phyloP scores from a whole-genome alignment of 2,888 invertebrate species.

The Lycophotia porphyrea region DNA sequence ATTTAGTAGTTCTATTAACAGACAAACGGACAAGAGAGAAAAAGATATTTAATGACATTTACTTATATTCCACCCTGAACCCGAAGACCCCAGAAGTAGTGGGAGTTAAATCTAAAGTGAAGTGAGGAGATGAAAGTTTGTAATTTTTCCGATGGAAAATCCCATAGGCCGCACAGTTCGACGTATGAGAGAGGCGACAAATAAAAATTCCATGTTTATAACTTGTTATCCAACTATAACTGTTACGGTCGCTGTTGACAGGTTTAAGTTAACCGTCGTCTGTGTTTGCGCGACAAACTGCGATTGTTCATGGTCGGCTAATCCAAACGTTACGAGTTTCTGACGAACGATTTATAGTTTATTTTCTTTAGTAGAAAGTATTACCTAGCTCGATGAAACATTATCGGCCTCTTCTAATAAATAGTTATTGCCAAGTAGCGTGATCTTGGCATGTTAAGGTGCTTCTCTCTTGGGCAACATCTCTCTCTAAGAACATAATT shows the following conservation, averaged over 20 bases:
- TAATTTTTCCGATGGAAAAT: neutral
- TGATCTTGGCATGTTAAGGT: slow-evolving; percentile 7
- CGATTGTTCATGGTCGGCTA: slow-evolving; percentile 19
- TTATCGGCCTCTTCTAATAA: slow-evolving; percentile 3
- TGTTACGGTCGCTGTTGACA: slow-evolving; percentile 20
- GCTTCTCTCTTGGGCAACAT: neutral
- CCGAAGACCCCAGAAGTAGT: neutral
- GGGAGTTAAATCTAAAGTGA: neutral
- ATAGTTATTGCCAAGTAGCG: slow-evolving; percentile 23
- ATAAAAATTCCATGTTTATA: slow-evolving; percentile 11
- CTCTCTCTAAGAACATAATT: neutral
- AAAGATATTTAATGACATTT: neutral
- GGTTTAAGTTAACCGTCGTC: neutral
- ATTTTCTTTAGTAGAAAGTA: slow-evolving; percentile 12
- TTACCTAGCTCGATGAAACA: neutral
- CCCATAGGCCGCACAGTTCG: neutral
- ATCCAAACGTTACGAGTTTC: slow-evolving; percentile 29
- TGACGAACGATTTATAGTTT: slow-evolving; percentile 9
- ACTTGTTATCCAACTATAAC: slow-evolving; percentile 12
- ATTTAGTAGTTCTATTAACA: neutral
- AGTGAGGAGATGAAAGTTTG: neutral
- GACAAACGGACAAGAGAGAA: neutral
- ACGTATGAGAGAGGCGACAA: neutral
- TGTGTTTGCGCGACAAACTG: slow-evolving; percentile 22
- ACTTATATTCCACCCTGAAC: neutral